Percentiles rank a stretch among this genome's conserved stretches.
These are phyloP conservation scores for Mamestra configurata DNA, from an alignment of 1,140 invertebrate genomes.

Conservation along the genomic window DNA sequence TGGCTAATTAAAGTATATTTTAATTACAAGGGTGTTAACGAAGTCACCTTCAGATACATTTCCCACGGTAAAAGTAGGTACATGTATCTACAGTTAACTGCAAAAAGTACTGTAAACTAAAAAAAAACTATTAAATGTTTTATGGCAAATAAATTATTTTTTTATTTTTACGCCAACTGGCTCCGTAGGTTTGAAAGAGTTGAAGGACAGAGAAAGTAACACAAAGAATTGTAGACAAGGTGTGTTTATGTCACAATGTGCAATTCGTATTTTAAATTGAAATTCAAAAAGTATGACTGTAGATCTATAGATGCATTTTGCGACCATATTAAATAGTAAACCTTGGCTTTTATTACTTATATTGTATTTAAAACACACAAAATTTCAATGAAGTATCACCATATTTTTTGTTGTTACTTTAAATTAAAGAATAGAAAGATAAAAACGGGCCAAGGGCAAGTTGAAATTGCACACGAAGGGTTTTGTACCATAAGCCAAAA, in stretches of 20 bases:
- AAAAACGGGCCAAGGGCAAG: too few relatives aligned
- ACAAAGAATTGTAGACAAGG: neutral
- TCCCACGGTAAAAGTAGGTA: slow-evolving; percentile 7
- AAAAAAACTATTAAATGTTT: neutral
- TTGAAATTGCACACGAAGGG: too few relatives aligned
- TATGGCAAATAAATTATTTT: neutral
- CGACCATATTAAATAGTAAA: too few relatives aligned
- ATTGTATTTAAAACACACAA: too few relatives aligned
- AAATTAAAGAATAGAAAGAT: too few relatives aligned
- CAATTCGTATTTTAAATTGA: neutral
- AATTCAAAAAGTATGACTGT: neutral
- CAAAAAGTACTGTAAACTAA: neutral
- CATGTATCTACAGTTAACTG: neutral
- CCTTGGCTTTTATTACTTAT: neutral
- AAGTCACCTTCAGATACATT: neutral
- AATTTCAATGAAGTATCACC: too few relatives aligned
- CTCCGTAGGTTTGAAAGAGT: neutral
- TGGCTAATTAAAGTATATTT: neutral
- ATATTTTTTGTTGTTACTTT: too few relatives aligned
- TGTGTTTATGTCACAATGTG: neutral
- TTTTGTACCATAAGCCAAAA: too few relatives aligned
- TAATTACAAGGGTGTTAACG: neutral
- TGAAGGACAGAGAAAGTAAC: slow-evolving; percentile 21
- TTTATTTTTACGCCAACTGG: neutral
- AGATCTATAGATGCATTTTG: neutral